A percentile compares a stretch with the other conserved stretches of the same genome.
phyloP scores from a whole-genome alignment of 2,888 invertebrate species.

The Leptopterna dolabrata region DNA sequence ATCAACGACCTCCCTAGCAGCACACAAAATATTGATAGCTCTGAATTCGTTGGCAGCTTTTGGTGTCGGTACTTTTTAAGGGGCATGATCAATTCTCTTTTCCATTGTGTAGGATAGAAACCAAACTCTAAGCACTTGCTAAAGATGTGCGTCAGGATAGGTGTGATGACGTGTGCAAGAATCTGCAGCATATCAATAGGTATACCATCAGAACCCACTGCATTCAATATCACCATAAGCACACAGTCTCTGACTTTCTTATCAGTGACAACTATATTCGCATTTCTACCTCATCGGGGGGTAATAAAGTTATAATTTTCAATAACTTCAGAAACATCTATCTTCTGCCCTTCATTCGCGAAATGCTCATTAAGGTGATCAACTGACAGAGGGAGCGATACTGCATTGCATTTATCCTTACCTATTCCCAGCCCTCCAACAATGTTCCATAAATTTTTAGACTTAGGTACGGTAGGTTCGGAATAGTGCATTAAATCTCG shows the following conservation, averaged over 20 bases:
- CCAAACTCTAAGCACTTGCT: neutral
- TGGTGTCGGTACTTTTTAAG: neutral
- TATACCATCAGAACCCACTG: neutral
- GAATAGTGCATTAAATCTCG: neutral
- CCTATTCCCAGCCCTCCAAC: neutral
- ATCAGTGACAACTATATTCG: neutral
- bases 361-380: too few species aligned
- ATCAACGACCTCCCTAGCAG: neutral
- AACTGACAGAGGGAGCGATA: neutral
- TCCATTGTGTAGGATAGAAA: neutral
- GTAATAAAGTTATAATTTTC: neutral
- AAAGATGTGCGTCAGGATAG: neutral
- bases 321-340: neutral
- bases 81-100: neutral
- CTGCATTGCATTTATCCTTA: neutral
- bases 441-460: conserved; percentile 5
- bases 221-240: neutral
- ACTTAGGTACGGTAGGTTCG: neutral
- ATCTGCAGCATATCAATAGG: neutral
- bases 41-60: neutral
- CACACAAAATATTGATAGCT: neutral
- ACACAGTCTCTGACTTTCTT: neutral
- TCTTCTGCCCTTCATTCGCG: neutral
- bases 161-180: neutral
- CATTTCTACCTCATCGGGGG: neutral